Conservation (phyloP, 2,113 vertebrate genomes). For the Podilymbus podiceps region DNA sequence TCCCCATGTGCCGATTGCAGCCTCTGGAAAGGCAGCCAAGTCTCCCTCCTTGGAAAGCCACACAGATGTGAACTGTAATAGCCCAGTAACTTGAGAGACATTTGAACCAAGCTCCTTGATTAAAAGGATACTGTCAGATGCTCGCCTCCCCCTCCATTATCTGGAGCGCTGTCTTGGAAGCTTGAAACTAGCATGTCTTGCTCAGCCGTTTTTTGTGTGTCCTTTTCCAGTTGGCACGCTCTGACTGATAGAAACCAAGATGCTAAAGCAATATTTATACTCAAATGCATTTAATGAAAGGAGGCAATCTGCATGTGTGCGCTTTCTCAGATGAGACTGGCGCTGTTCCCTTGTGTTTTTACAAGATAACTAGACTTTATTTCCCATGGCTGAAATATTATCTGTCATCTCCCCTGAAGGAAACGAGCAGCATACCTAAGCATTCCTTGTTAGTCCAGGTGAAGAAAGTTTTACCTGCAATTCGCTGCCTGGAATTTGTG, state of each 20-base stretch:
- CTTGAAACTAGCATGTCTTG: constrained; percentile 19
- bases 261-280: constrained; percentile 68
- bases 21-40: constrained; percentile 16
- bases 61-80: constrained; percentile 20
- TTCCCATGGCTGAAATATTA: constrained; percentile 42
- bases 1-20: not conserved
- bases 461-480: not conserved
- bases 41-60: constrained; percentile 25
- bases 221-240: constrained; percentile 67
- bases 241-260: constrained; percentile 49
- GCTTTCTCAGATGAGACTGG: constrained; percentile 58
- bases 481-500: not conserved
- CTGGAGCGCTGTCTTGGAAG: constrained; percentile 14
- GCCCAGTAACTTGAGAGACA: not conserved
- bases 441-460: constrained; percentile 8
- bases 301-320: constrained; percentile 65
- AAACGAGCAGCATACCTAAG: not conserved
- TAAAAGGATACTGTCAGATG: constrained; percentile 31
- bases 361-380: constrained; percentile 20
- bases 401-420: constrained; percentile 23
- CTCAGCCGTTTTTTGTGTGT: constrained; percentile 49
- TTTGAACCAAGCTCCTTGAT: constrained; percentile 45
- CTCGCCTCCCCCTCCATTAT: constrained; percentile 38
- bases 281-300: constrained; percentile 59
- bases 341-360: constrained; percentile 51